Percentiles rank a stretch among this genome's conserved stretches.
These are phyloP conservation scores for Xyrauchen texanus DNA, from an alignment of 2,113 vertebrate species.

Conservation along the genomic window DNA sequence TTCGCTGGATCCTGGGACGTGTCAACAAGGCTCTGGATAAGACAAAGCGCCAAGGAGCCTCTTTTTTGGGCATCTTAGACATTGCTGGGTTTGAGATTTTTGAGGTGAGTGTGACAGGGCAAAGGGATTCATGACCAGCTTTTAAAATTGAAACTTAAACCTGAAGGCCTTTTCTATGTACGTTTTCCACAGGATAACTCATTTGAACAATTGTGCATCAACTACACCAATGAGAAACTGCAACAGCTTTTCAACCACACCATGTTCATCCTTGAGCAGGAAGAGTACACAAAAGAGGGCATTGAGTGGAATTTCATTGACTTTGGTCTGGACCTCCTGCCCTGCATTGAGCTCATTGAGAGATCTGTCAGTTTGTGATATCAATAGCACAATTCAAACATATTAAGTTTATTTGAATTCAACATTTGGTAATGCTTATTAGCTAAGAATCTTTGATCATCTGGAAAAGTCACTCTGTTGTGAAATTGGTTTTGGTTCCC, in stretches of 20 bases:
- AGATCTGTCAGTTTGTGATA: not conserved
- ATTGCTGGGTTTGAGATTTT: conserved; percentile 93
- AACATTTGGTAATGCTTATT: conserved; percentile 13
- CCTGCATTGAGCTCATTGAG: conserved; percentile 77
- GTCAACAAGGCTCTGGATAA: conserved; percentile 87
- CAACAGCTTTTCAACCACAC: conserved; percentile 99
- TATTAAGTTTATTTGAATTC: not conserved
- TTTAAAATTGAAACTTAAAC: not conserved
- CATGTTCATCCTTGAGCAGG: conserved; percentile 98
- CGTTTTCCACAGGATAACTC: conserved; percentile 79
- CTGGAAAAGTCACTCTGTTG: too few relatives aligned
- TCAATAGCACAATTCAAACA: not conserved
- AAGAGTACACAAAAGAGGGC: conserved; percentile 96
- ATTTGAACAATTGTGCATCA: conserved; percentile 97
- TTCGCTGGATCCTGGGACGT: conserved; percentile 83
- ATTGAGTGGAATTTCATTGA: conserved; percentile 99
- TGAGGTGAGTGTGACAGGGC: conserved; percentile 64
- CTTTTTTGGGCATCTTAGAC: conserved; percentile 88
- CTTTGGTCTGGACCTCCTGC: conserved; percentile 93
- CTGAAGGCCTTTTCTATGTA: not conserved
- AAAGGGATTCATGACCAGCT: not conserved
- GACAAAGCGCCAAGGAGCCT: conserved; percentile 87
- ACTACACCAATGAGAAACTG: conserved; percentile 98
- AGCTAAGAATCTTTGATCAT: too few relatives aligned
- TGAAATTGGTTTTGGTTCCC: too few relatives aligned